A percentile compares a stretch with the other conserved stretches of the same genome.
These are phyloP conservation scores for Spongilla lacustris DNA, from an alignment of 37 sponge, comb jelly and placozoan species.

Conservation along the genomic window DNA sequence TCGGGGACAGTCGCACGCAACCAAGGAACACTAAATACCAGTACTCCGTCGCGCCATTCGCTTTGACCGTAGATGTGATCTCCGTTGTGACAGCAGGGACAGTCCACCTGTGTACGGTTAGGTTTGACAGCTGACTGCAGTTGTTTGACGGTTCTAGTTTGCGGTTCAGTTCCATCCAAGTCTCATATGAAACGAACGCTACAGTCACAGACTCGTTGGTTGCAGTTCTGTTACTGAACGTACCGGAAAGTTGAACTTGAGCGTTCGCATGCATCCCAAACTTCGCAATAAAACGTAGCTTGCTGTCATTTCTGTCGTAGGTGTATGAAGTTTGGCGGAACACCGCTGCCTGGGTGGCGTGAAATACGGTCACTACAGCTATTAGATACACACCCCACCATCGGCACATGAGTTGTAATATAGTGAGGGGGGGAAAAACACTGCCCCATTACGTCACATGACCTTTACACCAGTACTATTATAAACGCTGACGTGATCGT, in stretches of 20 bases:
- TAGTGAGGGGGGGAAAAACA: no score
- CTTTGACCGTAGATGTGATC: no score
- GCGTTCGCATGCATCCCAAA: neutral
- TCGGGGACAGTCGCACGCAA: constrained; percentile 23
- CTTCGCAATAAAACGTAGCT: neutral
- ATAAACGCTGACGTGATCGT: no score
- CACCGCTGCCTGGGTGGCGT: neutral
- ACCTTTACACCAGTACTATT: no score
- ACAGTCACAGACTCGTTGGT: neutral
- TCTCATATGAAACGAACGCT: neutral
- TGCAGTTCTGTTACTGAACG: neutral
- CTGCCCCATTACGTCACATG: no score
- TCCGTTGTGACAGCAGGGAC: no score
- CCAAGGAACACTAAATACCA: constrained; percentile 35
- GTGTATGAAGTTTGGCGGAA: neutral
- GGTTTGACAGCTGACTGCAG: neutral
- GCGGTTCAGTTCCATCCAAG: neutral
- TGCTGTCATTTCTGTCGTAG: neutral
- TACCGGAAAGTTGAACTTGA: neutral
- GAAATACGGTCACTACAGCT: neutral
- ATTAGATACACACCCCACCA: neutral
- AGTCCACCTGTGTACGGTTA: no score
- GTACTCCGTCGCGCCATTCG: constrained; percentile 28
- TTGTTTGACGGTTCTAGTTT: neutral
- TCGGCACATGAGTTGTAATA: neutral